Evolutionary conservation across 2,888 invertebrate genomes (phyloP).

Genomic region (Chouioia cunea): DNA sequence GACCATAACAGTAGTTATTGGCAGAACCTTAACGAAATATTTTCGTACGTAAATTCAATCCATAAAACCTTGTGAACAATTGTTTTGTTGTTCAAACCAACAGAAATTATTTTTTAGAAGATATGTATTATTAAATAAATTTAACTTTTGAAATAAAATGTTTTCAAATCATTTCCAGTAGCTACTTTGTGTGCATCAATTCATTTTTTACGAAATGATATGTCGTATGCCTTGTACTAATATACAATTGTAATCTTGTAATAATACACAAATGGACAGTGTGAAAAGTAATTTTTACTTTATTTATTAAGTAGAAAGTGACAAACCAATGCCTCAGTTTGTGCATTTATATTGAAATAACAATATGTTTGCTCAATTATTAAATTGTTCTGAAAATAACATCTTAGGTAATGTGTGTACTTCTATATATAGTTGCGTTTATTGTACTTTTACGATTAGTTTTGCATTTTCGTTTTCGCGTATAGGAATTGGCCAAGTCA

Average conservation of each 20-base stretch:
- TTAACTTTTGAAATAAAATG: constrained; percentile 8
- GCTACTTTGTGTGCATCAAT: too few relatives aligned
- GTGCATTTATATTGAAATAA: constrained; percentile 17
- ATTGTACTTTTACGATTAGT: constrained; percentile 29
- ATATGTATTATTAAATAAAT: constrained; percentile 5
- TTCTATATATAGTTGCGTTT: constrained; percentile 24
- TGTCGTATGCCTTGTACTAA: too few relatives aligned
- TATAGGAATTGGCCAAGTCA: constrained; percentile 10
- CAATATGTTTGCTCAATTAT: neutral
- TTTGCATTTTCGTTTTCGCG: constrained; percentile 9
- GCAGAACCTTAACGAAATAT: constrained; percentile 56
- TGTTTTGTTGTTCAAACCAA: neutral
- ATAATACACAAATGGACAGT: constrained; percentile 24
- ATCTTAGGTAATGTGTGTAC: constrained; percentile 4
- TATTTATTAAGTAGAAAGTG: constrained; percentile 36
- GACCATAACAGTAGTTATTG: constrained; percentile 53
- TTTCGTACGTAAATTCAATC: constrained; percentile 54
- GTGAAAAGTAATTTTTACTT: constrained; percentile 43
- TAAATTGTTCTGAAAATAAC: too few relatives aligned
- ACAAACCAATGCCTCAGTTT: constrained; percentile 16
- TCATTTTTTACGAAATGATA: neutral
- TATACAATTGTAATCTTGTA: too few relatives aligned
- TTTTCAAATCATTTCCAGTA: neutral
- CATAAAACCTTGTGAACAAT: constrained; percentile 23
- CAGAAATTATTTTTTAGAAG: neutral